phyloP scores from a whole-genome alignment of 2,888 invertebrate species.

The Taenaris catops region DNA sequence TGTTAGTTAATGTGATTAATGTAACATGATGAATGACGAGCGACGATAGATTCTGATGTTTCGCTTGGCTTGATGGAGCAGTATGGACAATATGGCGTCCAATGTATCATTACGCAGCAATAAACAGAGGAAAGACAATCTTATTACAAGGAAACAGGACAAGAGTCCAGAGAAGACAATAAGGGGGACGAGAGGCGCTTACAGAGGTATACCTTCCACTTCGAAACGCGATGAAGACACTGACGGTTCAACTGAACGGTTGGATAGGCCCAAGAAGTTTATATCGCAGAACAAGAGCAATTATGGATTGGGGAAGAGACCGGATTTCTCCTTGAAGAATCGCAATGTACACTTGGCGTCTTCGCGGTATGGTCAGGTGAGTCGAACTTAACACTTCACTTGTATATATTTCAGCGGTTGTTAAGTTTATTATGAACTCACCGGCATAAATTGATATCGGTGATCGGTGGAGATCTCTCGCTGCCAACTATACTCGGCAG shows the following conservation, averaged over 20 bases:
- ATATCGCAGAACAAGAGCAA: slow-evolving; percentile 63
- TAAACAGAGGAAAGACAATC: slow-evolving; percentile 72
- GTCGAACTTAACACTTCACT: too few relatives aligned
- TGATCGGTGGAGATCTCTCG: too few relatives aligned
- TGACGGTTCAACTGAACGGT: slow-evolving; percentile 65
- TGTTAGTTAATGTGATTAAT: slow-evolving; percentile 26
- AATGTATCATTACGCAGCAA: slow-evolving; percentile 59
- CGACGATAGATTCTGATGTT: slow-evolving; percentile 20
- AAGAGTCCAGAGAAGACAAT: slow-evolving; percentile 75
- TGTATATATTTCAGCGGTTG: too few relatives aligned
- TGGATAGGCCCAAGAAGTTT: slow-evolving; percentile 75
- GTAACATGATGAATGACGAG: slow-evolving; percentile 29
- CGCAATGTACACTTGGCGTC: slow-evolving; percentile 72
- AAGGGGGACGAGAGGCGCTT: slow-evolving; percentile 65
- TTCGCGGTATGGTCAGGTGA: slow-evolving; percentile 74
- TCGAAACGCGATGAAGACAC: slow-evolving; percentile 65
- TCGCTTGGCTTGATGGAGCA: slow-evolving; percentile 43
- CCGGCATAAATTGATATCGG: too few relatives aligned
- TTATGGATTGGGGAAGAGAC: slow-evolving; percentile 69
- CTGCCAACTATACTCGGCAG: too few relatives aligned
- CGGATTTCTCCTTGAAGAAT: slow-evolving; percentile 70
- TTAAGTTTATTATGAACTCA: too few relatives aligned
- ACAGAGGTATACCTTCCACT: slow-evolving; percentile 62
- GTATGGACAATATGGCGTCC: slow-evolving; percentile 73
- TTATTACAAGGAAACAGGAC: slow-evolving; percentile 73